A percentile compares a stretch with the other conserved stretches of the same genome.
phyloP scores from a whole-genome alignment of 2,797 vertebrate species.

The Chiroxiphia lanceolata region DNA sequence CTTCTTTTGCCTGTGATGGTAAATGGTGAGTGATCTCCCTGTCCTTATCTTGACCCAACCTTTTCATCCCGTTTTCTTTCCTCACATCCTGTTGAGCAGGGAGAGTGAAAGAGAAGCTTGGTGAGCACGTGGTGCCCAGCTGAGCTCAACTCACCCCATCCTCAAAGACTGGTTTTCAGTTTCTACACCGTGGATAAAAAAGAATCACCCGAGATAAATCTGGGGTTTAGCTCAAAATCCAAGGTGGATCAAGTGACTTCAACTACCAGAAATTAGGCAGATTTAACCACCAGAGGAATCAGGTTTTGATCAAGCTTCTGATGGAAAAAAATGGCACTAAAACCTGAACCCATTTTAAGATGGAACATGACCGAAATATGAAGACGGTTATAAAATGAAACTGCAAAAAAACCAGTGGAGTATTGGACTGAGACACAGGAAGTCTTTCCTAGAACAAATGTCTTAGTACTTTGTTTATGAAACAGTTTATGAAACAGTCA shows the following conservation, averaged over 20 bases:
- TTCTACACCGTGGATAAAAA: neutral
- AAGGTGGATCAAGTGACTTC: neutral
- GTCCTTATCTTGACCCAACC: neutral
- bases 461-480: neutral
- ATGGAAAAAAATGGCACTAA: neutral
- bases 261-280: neutral
- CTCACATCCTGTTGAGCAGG: neutral
- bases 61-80: neutral
- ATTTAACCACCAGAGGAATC: neutral
- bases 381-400: neutral
- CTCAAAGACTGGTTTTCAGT: neutral
- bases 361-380: neutral
- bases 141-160: neutral
- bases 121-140: accelerated
- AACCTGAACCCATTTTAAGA: neutral
- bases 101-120: neutral
- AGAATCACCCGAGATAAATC: neutral
- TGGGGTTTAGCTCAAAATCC: neutral
- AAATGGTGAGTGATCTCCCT: neutral
- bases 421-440: neutral
- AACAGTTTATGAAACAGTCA: neutral
- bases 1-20: neutral
- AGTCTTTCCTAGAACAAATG: neutral
- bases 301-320: neutral
- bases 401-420: neutral